Evolutionary conservation across 2,888 invertebrate species (phyloP).

Genomic region (Schizaphis graminum): DNA sequence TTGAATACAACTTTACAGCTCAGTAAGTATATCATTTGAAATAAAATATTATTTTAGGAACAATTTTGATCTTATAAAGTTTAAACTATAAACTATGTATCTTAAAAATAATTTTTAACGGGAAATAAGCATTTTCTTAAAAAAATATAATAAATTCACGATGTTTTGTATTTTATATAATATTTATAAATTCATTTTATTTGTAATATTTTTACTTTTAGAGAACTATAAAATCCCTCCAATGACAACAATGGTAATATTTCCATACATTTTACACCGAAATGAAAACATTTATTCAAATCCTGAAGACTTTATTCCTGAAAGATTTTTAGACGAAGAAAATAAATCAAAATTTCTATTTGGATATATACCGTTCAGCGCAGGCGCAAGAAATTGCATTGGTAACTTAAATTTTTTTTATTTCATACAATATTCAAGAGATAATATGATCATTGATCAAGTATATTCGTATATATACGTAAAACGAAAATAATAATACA

Average conservation of each 20-base stretch:
- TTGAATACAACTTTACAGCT: not conserved
- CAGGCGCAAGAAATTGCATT: constrained; percentile 72
- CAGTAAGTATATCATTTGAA: not conserved
- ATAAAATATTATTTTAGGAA: not conserved
- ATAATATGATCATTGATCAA: not conserved
- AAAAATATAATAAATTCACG: not conserved
- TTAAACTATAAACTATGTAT: not conserved
- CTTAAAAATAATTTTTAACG: not conserved
- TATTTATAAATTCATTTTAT: not conserved
- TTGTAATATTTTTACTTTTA: not conserved
- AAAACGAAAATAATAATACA: not conserved
- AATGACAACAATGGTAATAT: constrained; percentile 68
- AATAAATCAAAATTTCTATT: constrained; percentile 45
- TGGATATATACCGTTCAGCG: constrained; percentile 71
- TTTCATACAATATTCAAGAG: not conserved
- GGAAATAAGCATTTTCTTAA: not conserved
- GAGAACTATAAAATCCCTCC: constrained; percentile 68
- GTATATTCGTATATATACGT: not conserved
- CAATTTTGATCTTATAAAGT: not conserved
- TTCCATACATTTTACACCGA: constrained; percentile 70
- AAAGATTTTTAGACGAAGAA: constrained; percentile 70
- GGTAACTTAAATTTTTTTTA: constrained; percentile 67
- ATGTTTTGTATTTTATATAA: not conserved
- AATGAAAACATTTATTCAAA: constrained; percentile 71
- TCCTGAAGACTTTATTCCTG: constrained; percentile 72